These are phyloP conservation scores for Apistogramma diplotaenia DNA, from an alignment of 2,113 vertebrate species.

Conservation along the genomic window DNA sequence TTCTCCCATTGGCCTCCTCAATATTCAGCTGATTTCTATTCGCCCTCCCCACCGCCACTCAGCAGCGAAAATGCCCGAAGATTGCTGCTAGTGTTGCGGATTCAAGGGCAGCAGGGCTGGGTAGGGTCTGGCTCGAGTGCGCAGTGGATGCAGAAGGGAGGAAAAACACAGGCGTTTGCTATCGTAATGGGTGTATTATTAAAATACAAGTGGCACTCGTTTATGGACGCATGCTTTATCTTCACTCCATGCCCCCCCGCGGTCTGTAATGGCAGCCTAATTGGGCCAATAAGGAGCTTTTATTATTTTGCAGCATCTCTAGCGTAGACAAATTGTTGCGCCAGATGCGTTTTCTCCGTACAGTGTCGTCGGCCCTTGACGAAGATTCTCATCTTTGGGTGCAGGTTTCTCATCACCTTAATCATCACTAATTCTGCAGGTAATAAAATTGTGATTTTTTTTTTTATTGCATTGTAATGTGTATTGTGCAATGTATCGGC, in stretches of 20 bases:
- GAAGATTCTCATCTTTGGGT: neutral
- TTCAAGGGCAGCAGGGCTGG: constrained; percentile 46
- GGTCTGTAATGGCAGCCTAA: neutral
- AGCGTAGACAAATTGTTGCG: constrained; percentile 55
- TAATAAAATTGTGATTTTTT: constrained; percentile 22
- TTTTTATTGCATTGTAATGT: neutral
- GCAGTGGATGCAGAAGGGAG: constrained; percentile 56
- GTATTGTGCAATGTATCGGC: neutral
- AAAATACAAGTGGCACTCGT: constrained; percentile 16
- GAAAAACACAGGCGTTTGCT: neutral
- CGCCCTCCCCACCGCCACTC: constrained; percentile 51
- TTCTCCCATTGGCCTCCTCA: constrained; percentile 56
- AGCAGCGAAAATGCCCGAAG: constrained; percentile 11
- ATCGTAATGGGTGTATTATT: constrained; percentile 35
- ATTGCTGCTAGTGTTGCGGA: constrained; percentile 43
- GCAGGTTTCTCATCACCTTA: constrained; percentile 11
- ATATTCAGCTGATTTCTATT: constrained; percentile 25
- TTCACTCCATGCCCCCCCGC: neutral
- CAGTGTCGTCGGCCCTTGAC: constrained; percentile 1
- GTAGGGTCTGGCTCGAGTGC: constrained; percentile 47
- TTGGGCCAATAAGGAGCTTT: constrained; percentile 1
- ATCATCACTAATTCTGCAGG: constrained; percentile 46
- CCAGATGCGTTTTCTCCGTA: constrained; percentile 43
- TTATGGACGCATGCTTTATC: constrained; percentile 17
- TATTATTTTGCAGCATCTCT: constrained; percentile 26